Evolutionary conservation across 2,797 vertebrate genomes (phyloP).

Genomic region (Eurystomus glaucurus): DNA sequence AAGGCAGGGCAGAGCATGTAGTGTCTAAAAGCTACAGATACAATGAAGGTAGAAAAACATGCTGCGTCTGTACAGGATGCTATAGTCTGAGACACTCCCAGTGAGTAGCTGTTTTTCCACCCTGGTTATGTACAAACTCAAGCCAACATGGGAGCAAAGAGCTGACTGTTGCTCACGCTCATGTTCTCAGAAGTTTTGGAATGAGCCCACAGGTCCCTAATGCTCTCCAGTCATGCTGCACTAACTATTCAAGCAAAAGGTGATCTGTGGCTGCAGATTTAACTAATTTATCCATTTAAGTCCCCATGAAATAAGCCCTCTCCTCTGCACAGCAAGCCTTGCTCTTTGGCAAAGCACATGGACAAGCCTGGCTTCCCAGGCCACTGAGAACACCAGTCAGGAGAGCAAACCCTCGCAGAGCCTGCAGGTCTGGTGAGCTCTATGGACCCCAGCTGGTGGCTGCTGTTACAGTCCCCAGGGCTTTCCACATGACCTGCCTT

Average conservation of each 20-base stretch:
- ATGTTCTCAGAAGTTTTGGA: background rate
- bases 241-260: background rate
- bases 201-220: background rate
- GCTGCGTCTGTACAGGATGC: background rate
- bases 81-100: background rate
- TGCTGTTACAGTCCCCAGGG: background rate
- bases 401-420: background rate
- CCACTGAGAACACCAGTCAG: background rate
- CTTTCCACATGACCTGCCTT: background rate
- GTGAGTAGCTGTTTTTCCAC: background rate
- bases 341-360: background rate
- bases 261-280: background rate
- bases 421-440: background rate
- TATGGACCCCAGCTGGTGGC: background rate
- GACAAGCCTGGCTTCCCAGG: background rate
- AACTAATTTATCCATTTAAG: background rate
- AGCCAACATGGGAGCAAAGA: background rate
- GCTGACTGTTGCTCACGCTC: background rate
- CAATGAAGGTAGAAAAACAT: background rate
- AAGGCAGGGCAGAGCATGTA: fast-evolving
- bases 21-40: background rate
- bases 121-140: background rate
- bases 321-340: background rate
- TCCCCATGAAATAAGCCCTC: background rate
- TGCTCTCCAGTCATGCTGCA: background rate